These are phyloP conservation scores for Barbus barbus DNA, from an alignment of 2,113 vertebrate genomes.

Conservation along the genomic window DNA sequence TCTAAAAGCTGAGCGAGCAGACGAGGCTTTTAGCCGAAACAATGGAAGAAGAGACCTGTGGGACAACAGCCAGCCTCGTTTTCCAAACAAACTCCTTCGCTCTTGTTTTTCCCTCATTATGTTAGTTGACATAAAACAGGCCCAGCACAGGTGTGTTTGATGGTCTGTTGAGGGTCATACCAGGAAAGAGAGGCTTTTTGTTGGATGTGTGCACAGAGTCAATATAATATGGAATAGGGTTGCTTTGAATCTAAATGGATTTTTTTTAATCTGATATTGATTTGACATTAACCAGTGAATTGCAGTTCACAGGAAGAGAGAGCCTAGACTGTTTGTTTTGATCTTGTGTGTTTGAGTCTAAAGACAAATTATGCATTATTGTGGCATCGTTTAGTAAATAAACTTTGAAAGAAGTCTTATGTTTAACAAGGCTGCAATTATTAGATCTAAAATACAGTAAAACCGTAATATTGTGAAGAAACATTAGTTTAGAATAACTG, in stretches of 20 bases:
- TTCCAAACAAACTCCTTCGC: conserved; percentile 74
- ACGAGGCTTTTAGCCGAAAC: conserved; percentile 64
- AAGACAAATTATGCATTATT: not conserved
- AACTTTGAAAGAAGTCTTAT: not conserved
- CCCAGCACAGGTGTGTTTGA: conserved; percentile 73
- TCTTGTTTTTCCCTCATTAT: conserved; percentile 57
- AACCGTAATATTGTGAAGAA: not conserved
- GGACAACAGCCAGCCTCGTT: conserved; percentile 71
- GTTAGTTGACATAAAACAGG: conserved; percentile 67
- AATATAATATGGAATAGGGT: conserved; percentile 39
- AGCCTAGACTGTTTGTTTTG: not conserved
- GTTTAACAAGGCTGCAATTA: not conserved
- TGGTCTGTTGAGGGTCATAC: conserved; percentile 56
- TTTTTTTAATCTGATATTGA: not conserved
- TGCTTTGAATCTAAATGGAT: conserved; percentile 44
- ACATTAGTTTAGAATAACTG: not conserved
- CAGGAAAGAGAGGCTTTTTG: conserved; percentile 17
- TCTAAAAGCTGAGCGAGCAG: conserved; percentile 57
- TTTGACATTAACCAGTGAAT: conserved; percentile 2
- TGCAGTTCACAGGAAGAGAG: not conserved
- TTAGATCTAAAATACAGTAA: not conserved
- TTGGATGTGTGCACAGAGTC: conserved; percentile 37
- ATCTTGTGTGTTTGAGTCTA: not conserved
- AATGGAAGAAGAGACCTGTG: conserved; percentile 64
- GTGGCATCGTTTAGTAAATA: not conserved